Base-by-base conservation (phyloP, 2,113 vertebrate genomes). In the Hydrochoerus hydrochaeris region DNA sequence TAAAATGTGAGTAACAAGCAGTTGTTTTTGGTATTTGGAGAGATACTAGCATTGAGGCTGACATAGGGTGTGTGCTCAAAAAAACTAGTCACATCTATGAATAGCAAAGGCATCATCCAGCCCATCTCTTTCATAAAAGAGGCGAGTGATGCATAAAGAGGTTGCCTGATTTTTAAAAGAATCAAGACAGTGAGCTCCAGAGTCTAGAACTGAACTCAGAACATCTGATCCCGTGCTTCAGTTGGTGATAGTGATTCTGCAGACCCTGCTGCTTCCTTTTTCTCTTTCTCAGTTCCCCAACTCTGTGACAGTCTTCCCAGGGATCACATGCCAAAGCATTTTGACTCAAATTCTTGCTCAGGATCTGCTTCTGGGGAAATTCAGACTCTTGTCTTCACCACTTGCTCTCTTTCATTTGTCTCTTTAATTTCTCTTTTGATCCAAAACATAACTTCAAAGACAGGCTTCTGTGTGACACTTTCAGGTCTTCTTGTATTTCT, bases 1-100 rank as follows among this genome's bases (percentile, higher is more conserved):
- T 83, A 91, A 97, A 67, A 86, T 88, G 17, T 60, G n/a, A 91
- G 46, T 24, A 81, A 30, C 7, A 88, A 75, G 54, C 32, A 49
- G 8, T 24, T 78, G 5, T 67, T 88, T 85, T 8, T 88, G 77
- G 30, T 11, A 78, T 91, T 85, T 84, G 3, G 1, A 63, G 14
- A 69, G 35, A 82, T 30, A 12, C 35, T 86, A 83, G 8, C 32
- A 49, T 9, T 7, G 8, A 44, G 7, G 17, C 62, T 82, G 12
- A 26, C 17, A 26, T 5, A 63, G 9, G 20, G 67, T 38, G 71
- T 11, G 9, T 83, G 5, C 90, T 90, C 38, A 41, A 12, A 44
- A 62, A 67, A 65, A 22, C 13, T 62, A 60, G 20, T 83, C 28
- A 46, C 9, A 1, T 78, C 82, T 85, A 57, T 65, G 46, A 83